Evolutionary conservation across 2,797 vertebrate species (phyloP).

Genomic region (Coilia nasus): DNA sequence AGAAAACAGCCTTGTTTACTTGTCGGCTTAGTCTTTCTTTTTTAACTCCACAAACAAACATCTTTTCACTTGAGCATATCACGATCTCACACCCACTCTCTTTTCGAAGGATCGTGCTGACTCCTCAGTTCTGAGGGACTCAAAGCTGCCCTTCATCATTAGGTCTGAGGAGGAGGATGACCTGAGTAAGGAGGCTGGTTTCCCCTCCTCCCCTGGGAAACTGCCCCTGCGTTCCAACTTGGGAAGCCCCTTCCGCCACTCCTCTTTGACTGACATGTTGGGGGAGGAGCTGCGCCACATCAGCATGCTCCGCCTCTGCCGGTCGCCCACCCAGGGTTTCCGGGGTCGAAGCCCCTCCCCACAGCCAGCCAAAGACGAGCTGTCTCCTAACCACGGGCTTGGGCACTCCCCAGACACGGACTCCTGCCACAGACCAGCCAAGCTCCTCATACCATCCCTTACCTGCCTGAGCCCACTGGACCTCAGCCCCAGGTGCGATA

Average conservation of each 20-base stretch:
- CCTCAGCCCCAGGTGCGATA: constrained; percentile 87
- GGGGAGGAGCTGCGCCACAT: constrained; percentile 84
- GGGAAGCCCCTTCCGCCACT: constrained; percentile 71
- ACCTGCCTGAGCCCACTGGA: constrained; percentile 80
- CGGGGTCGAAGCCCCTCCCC: constrained; percentile 72
- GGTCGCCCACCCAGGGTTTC: constrained; percentile 74
- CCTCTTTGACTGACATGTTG: constrained; percentile 80
- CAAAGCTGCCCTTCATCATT: constrained; percentile 78
- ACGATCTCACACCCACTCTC: not conserved
- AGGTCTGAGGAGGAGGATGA: constrained; percentile 73
- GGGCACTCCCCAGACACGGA: constrained; percentile 47
- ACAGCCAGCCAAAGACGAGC: constrained; percentile 59
- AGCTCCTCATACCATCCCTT: constrained; percentile 85
- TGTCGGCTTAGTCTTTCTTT: not conserved
- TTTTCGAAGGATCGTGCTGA: constrained; percentile 67
- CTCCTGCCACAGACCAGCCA: constrained; percentile 71
- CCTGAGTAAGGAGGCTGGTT: constrained; percentile 42
- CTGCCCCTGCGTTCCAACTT: constrained; percentile 77
- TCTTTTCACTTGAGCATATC: not conserved
- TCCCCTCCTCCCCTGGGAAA: constrained; percentile 64
- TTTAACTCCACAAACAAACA: not conserved
- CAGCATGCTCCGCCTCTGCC: constrained; percentile 74
- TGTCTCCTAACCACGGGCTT: constrained; percentile 37
- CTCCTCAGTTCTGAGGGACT: constrained; percentile 59
- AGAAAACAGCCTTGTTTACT: not conserved